phyloP scores from a whole-genome alignment of 1,140 invertebrate species.

The Halyomorpha halys region DNA sequence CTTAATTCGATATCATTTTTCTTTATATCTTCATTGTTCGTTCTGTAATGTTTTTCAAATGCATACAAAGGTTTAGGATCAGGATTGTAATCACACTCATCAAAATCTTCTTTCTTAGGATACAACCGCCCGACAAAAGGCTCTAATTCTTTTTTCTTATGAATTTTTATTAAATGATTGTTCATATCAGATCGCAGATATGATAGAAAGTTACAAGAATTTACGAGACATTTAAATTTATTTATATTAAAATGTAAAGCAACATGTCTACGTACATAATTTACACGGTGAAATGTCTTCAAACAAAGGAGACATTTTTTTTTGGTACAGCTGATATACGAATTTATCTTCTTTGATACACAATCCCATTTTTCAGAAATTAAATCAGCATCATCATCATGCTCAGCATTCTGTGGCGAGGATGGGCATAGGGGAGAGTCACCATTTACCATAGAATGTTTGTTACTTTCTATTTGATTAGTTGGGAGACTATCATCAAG shows the following conservation, averaged over 20 bases:
- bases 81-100: background rate
- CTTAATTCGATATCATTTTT: constrained; percentile 5
- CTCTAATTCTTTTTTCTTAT: constrained; percentile 7
- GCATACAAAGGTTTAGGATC: constrained; percentile 8
- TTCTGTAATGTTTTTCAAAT: constrained; percentile 3
- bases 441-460: background rate
- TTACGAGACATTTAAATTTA: constrained; percentile 21
- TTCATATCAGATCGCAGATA: constrained; percentile 4
- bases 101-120: constrained; percentile 11
- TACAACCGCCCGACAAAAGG: constrained; percentile 18
- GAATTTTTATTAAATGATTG: constrained; percentile 6
- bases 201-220: constrained; percentile 19
- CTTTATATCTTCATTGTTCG: background rate
- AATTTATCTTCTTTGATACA: background rate
- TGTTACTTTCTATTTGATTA: background rate
- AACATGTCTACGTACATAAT: constrained; percentile 6
- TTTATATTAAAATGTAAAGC: constrained; percentile 15
- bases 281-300: constrained; percentile 1
- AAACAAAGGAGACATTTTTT: constrained; percentile 17
- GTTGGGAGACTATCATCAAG: background rate
- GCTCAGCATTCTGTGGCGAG: background rate
- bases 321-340: background rate
- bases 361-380: background rate
- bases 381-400: constrained; percentile 3
- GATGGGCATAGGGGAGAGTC: background rate